Conservation (phyloP, 2,797 vertebrate species). For the Leptodactylus fallax region DNA sequence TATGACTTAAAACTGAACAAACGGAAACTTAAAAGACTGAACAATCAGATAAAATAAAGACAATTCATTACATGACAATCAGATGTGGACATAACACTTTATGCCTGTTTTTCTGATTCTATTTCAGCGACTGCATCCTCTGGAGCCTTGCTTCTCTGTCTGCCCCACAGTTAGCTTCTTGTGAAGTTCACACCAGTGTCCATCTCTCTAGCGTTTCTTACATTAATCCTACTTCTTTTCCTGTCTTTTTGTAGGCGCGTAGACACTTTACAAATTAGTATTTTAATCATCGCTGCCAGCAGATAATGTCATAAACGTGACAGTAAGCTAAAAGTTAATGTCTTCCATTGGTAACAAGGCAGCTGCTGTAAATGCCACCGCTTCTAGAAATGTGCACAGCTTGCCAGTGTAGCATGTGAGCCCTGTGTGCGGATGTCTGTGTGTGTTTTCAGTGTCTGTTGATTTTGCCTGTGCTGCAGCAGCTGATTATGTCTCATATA, state of each 20-base stretch:
- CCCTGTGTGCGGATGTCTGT: background rate
- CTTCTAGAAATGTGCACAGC: slow-evolving; percentile 8
- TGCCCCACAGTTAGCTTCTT: too few species aligned
- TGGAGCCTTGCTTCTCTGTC: too few species aligned
- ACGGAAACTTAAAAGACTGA: too few species aligned
- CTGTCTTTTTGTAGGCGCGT: background rate
- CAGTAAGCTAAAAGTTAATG: slow-evolving; percentile 33
- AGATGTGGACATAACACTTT: too few species aligned
- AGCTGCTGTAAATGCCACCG: slow-evolving; percentile 26
- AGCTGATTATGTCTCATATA: slow-evolving; percentile 32
- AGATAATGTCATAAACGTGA: slow-evolving; percentile 49
- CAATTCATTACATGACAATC: too few species aligned
- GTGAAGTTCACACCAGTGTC: background rate
- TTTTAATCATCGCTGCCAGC: slow-evolving; percentile 12
- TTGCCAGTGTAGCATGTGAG: slow-evolving; percentile 16
- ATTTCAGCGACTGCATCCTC: too few species aligned
- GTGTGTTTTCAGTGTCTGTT: slow-evolving; percentile 13
- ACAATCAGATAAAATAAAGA: too few species aligned
- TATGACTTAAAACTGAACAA: too few species aligned
- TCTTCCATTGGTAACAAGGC: slow-evolving; percentile 4
- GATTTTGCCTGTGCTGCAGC: slow-evolving; percentile 36
- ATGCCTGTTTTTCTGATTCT: too few species aligned
- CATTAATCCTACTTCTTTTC: slow-evolving; percentile 9
- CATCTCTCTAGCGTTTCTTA: background rate
- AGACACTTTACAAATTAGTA: slow-evolving; percentile 30